These are phyloP conservation scores for Eumaeus atala DNA, from an alignment of 1,140 invertebrate genomes.

Conservation along the genomic window DNA sequence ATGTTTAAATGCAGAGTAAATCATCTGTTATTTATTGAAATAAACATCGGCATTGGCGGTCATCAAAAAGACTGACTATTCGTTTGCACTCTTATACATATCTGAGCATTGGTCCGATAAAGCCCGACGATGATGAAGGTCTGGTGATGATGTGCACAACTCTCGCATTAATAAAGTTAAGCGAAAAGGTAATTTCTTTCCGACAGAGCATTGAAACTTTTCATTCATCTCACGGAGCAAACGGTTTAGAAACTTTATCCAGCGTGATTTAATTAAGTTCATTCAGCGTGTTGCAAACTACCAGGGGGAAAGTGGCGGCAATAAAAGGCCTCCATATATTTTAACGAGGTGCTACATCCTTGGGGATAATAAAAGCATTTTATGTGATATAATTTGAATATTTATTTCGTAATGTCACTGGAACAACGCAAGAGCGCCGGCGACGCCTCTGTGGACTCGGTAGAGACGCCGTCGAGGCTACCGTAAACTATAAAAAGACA, in stretches of 20 bases:
- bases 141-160: too few relatives aligned
- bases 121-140: too few relatives aligned
- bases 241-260: slow-evolving; percentile 1
- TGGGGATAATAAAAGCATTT: slow-evolving; percentile 38
- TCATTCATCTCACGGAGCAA: slow-evolving; percentile 1
- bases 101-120: neutral
- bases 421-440: slow-evolving; percentile 60
- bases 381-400: slow-evolving; percentile 67
- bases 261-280: neutral
- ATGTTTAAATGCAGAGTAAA: too few relatives aligned
- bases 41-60: too few relatives aligned
- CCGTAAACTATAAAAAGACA: slow-evolving; percentile 65
- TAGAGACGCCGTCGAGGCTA: slow-evolving; percentile 52
- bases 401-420: slow-evolving; percentile 73
- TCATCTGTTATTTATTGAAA: too few relatives aligned
- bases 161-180: neutral
- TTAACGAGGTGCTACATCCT: slow-evolving; percentile 21
- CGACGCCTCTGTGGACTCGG: slow-evolving; percentile 52
- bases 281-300: neutral
- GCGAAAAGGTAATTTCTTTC: neutral
- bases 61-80: too few relatives aligned
- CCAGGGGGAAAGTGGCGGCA: neutral
- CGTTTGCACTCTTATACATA: neutral
- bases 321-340: slow-evolving; percentile 16
- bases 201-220: neutral